Conservation (phyloP, 2,888 invertebrate species). For the Monopis laevigella region DNA sequence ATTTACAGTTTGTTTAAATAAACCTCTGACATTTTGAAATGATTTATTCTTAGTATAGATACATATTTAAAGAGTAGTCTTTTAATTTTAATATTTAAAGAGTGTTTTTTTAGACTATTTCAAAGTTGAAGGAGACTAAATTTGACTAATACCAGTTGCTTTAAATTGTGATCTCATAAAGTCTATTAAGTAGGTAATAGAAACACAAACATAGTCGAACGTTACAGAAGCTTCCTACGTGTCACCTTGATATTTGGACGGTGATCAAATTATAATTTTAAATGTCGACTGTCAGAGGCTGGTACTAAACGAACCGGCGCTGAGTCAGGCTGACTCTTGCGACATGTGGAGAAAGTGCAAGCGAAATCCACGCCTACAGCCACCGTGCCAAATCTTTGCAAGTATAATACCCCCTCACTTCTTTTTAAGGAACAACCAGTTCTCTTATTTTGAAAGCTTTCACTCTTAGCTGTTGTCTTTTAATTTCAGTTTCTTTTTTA, state of each 20-base stretch:
- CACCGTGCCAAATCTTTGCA: conserved; percentile 50
- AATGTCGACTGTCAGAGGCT: conserved; percentile 6
- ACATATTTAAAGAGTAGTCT: too few species aligned
- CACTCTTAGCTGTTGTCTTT: conserved; percentile 7
- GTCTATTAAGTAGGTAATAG: too few species aligned
- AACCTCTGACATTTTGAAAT: too few species aligned
- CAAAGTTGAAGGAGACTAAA: too few species aligned
- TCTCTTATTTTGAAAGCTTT: conserved; percentile 7
- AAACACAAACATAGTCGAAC: background rate
- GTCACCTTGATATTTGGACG: conserved; percentile 7
- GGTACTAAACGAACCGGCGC: conserved; percentile 2
- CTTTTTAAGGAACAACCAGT: conserved; percentile 20
- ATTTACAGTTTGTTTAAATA: too few species aligned
- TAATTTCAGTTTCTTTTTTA: conserved; percentile 5
- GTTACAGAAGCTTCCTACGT: conserved; percentile 1
- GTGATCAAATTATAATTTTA: background rate
- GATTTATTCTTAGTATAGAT: too few species aligned
- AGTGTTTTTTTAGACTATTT: too few species aligned
- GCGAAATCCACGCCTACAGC: conserved; percentile 59
- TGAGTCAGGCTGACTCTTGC: conserved; percentile 26
- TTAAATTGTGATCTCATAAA: too few species aligned
- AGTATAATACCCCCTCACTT: conserved; percentile 32
- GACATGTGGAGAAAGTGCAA: conserved; percentile 56
- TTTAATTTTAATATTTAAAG: too few species aligned
- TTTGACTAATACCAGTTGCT: too few species aligned